Base-by-base conservation (phyloP, 2,113 vertebrate species). In the Ovis canadensis region DNA sequence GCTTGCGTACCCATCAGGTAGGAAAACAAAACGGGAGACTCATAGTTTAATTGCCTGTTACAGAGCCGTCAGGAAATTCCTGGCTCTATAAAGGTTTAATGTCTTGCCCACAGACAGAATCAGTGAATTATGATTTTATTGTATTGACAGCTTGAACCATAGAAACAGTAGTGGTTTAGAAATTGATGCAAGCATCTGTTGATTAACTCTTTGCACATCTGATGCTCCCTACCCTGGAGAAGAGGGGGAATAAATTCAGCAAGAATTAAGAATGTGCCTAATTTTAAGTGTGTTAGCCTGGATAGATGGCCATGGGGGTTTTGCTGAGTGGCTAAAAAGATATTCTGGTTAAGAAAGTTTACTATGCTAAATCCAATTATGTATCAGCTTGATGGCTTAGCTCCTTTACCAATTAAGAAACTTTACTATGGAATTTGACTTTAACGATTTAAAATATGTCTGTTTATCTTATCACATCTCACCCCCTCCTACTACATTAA, bases 21-120 rank as follows among this genome's bases (percentile, higher is more conserved):
- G 90, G 82, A 83, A 90, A 84, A 97, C 71, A 86, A n/a, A 85
- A 88, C 29, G 14, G 95, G 62, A 92, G 85, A 23, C 43, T 81
- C 43, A 62, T 29, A 6, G 31, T 43, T 80, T 67, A 25, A 92
- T 87, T 64, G 48, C 40, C 88, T n/a, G 4, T 83, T 40, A 21
- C n/a, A 48, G 80, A 59, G 71, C 62, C 17, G 29, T 74, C 55
- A 52, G 67, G 62, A 74, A 64, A 55, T 36, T 89, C 27, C 84
- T 74, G 5, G 60, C 48, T 97, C 52, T 60, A 4, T 14, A 60
- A 86, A 62, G 19, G 7, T 82, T 93, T 94, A 77, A 78, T 0
- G 6, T 62, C 88, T 91, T 92, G 33, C 62, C 74, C 60, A 54
- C 55, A 77, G 54, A 83, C 19, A 57, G 77, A 97, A 91, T 74